Base-by-base conservation (phyloP, 2,113 vertebrate genomes). In the Thamnaconus septentrionalis region DNA sequence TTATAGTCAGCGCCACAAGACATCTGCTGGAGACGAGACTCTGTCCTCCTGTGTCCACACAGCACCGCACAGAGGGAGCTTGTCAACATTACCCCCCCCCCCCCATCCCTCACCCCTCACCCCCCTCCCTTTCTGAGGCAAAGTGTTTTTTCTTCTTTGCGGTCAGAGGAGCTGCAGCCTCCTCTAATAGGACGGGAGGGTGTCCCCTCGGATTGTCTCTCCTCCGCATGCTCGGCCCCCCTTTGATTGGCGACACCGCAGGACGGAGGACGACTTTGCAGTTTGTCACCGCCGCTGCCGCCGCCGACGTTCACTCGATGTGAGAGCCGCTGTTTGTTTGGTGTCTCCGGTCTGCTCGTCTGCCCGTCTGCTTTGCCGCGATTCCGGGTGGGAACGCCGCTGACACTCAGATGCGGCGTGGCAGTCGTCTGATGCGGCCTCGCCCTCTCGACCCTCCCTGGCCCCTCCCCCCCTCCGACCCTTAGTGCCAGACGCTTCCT, bases 1-100 rank as follows among this genome's bases (percentile, higher is more conserved):
- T 91, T 91, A 91, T 89, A 84, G 89, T 86, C 75, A 69, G 70
- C 80, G 88, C 90, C 89, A 90, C 66, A 42, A 90, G 90, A 91
- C 91, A 91, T 91, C 90, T 92, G 91, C 90, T 91, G 85, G 84
- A 85, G 87, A 83, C 79, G 64, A 69, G 82, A 52, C 80, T 86
- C 71, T 62, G 83, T 89, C 89, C 83, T 80, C 18, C 72, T 71
- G 79, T 67, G 84, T 85, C 86, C 86, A 81, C 81, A 76, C 82
- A 85, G 83, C 89, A 69, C 78, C 51, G 66, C 83, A 84, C 85
- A 87, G 85, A 90, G 86, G 84, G 84, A 89, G 85, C 79, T 75
- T 81, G 85, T 90, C 89, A 90, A 78, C 52, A 59, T 73, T 73
- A 31, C 18, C 18, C 18, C 18, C 18, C 18, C 18, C 18, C 18